Evolutionary conservation across 2,888 invertebrate species (phyloP), one percentile per base, ranked within the genome.

Genomic region (Lithophane semibrunnea): DNA sequence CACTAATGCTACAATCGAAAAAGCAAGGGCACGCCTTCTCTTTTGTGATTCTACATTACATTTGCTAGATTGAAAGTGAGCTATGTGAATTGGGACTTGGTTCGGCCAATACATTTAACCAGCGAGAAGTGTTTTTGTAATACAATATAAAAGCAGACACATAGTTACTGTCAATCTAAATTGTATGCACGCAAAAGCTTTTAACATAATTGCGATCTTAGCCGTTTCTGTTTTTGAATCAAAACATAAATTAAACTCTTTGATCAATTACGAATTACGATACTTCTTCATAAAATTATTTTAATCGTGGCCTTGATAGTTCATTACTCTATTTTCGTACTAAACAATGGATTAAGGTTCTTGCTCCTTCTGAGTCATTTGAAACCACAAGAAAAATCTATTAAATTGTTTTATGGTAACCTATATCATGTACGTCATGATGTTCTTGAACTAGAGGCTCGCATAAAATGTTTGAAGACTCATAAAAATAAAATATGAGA

Each of bases 331-430:
- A 70, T 77, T 60, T 73, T 63, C 49, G 52, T 63, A 67, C 44
- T 63, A 63, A 75, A 86, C 84, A 84, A 84, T 78, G 75, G 63
- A 66, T 73, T 78, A 60, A 61, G 49, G 58, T 75, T 79, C 75
- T 77, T 88, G 42, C 77, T 73, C n/a, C 47, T 54, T 73, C 71
- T 85, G 78, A 81, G 72, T 87, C 79, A 88, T 77, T 73, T 63
- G 21, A 81, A 87, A 85, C 83, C 88, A 73, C 87, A 79, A 85
- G 80, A 68, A 73, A 74, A 67, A 65, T 29, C 73, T 63, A 84
- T 85, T 73, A 80, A 76, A 78, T 47, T 42, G 54, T 77, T 85
- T 84, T 74, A 87, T 78, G 74, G 66, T 67, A 73, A 75, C 67
- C 66, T 56, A 73, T 73, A 84, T 75, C 54, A n/a, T 64, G 56